Conservation (phyloP, 2,888 invertebrate species). For the Erpobdella octoculata region DNA sequence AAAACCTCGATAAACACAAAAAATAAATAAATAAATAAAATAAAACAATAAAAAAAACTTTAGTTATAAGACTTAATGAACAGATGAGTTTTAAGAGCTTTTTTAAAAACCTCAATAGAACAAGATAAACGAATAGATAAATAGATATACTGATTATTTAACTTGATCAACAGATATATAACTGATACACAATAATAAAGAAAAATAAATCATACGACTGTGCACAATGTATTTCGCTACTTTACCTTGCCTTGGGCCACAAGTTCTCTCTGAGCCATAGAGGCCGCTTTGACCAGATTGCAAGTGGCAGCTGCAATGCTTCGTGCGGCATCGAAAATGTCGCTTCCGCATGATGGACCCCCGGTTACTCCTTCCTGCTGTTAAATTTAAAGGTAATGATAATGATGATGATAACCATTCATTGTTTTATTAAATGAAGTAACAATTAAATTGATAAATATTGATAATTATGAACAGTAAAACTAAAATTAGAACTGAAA, state of each 20-base stretch:
- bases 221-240: too few species aligned
- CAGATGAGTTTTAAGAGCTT: too few species aligned
- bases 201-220: background rate
- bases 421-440: too few species aligned
- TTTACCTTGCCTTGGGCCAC: conserved; percentile 75
- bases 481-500: too few species aligned
- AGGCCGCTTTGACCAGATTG: conserved; percentile 88
- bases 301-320: conserved; percentile 94
- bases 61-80: background rate
- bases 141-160: background rate
- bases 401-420: too few species aligned
- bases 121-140: background rate
- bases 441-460: too few species aligned
- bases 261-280: conserved; percentile 89
- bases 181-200: background rate
- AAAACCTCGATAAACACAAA: too few species aligned
- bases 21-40: background rate
- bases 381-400: too few species aligned
- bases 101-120: background rate
- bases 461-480: too few species aligned
- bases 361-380: conserved; percentile 85
- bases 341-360: conserved; percentile 92
- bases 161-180: background rate
- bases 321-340: conserved; percentile 95
- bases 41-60: background rate